Evolutionary conservation across 1,140 invertebrate species (phyloP), one percentile per base, ranked within the genome.

Genomic region (Wasmannia auropunctata): DNA sequence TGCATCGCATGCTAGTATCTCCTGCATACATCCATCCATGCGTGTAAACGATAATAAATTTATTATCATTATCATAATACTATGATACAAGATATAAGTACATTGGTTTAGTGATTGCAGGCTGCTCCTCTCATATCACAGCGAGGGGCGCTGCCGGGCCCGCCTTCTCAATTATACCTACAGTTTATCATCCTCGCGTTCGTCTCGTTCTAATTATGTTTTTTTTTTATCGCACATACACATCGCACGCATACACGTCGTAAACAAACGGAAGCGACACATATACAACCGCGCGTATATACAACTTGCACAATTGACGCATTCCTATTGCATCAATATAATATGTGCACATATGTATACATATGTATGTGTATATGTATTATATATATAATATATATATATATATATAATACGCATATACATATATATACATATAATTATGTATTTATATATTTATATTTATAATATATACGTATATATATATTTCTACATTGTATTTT

Each of bases 71-170:
- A 80, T 46, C 91, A 94, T 94, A 95, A 95, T 95, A 94, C 94
- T 95, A 95, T 95, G 85, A 92, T 95, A 95, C 95, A 95, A 92
- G 92, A 93, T 94, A 95, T 95, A 95, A 95, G 94, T 95, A 95
- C 95, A 95, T 95, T 95, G 94, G 94, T 95, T 95, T 95, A 95
- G 92, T 94, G 94, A 95, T 95, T 95, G 95, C 95, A 95, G 95
- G 95, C 95, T 95, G 94, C 95, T 95, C 95, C 94, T 94, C 95
- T 95, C 94, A 93, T 95, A 95, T 95, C 95, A 95, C 94, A 95
- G 94, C 93, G 94, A 95, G 95, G 94, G 94, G 94, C 94, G 93
- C 93, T 94, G 95, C 95, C 95, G 94, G 94, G 94, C 94, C 95
- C 94, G 95, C 95, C 89, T 92, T 49, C 86, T 92, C 91, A 90